These are phyloP conservation scores for Pseudachorutes palmiensis DNA, from an alignment of 1,140 invertebrate genomes.

Conservation along the genomic window DNA sequence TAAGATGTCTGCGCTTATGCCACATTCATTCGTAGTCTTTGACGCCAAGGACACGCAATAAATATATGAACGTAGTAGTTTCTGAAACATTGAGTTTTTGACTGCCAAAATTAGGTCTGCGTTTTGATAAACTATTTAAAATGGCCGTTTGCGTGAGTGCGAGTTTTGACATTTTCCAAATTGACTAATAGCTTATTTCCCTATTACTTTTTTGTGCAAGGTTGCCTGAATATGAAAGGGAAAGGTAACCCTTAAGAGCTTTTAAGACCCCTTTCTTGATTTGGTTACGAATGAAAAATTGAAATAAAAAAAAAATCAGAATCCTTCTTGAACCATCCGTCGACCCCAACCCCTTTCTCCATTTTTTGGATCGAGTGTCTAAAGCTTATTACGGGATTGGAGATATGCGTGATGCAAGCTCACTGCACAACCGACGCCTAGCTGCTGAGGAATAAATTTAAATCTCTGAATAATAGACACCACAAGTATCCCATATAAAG, in stretches of 20 bases:
- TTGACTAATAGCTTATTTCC: no score
- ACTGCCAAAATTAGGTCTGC: no score
- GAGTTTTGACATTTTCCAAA: no score
- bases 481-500: constrained; percentile 15
- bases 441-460: background rate
- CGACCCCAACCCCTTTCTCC: background rate
- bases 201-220: no score
- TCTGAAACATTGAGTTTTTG: no score
- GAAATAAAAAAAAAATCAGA: background rate
- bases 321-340: background rate
- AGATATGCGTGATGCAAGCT: constrained; percentile 35
- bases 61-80: no score
- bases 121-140: no score
- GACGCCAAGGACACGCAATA: no score
- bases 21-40: no score
- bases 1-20: no score
- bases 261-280: background rate
- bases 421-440: constrained; percentile 21
- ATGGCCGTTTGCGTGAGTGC: no score
- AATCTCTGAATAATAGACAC: constrained; percentile 21
- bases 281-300: background rate
- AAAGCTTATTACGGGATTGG: constrained; percentile 30
- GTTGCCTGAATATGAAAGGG: no score
- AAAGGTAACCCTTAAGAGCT: background rate
- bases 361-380: background rate